A percentile compares a stretch with the other conserved stretches of the same genome.
Conservation (phyloP, 2,888 invertebrate species). For the Eumacrocentrus americanus region DNA sequence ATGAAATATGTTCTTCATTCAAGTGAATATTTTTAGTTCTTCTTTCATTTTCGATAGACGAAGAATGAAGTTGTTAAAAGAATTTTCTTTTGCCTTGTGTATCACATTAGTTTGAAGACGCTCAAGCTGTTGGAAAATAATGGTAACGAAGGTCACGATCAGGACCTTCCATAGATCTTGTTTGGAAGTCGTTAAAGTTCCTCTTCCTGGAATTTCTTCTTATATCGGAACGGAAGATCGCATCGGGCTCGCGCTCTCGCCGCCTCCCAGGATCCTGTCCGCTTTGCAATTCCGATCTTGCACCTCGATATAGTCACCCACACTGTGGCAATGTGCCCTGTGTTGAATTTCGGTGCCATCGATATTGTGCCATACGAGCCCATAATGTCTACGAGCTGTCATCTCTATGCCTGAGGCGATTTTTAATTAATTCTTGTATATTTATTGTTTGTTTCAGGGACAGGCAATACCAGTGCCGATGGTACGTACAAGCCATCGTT, state of each 20-base stretch:
- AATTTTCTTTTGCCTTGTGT: constrained; percentile 6
- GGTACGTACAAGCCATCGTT: constrained; percentile 99
- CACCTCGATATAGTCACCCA: constrained; percentile 51
- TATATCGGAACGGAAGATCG: constrained; percentile 55
- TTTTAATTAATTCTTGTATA: too few species aligned
- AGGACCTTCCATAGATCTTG: constrained; percentile 56
- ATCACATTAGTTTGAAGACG: too few species aligned
- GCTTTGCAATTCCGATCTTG: constrained; percentile 61
- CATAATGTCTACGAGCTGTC: too few species aligned
- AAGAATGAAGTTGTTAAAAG: neutral
- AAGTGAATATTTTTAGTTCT: too few species aligned
- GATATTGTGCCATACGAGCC: neutral
- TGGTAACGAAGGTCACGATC: constrained; percentile 52
- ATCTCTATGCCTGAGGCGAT: too few species aligned
- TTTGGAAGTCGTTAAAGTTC: constrained; percentile 60
- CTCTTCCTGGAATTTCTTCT: constrained; percentile 58
- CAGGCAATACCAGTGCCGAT: constrained; percentile 95
- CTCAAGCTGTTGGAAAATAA: constrained; percentile 39
- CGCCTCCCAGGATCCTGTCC: constrained; percentile 52
- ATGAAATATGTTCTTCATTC: too few species aligned
- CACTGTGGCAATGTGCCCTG: constrained; percentile 42
- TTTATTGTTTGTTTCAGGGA: constrained; percentile 76
- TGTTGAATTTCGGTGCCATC: constrained; percentile 41
- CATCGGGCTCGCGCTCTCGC: constrained; percentile 41
- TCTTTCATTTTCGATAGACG: neutral